Evolutionary conservation across 2,888 invertebrate species (phyloP), one percentile per base, ranked within the genome.

Genomic region (Xanthia togata): DNA sequence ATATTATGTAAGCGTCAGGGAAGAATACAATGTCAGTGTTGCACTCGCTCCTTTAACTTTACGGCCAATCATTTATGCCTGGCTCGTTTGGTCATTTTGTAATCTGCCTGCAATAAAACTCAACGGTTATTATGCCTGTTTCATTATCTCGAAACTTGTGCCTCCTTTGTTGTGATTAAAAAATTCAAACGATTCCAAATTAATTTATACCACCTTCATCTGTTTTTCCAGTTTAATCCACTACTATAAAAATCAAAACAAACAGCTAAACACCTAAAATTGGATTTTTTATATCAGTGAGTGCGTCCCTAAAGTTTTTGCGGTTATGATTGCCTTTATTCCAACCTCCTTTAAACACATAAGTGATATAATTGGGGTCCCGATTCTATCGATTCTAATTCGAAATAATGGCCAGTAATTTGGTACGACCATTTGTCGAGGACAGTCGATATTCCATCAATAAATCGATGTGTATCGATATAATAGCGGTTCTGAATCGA

Each of bases 281-380:
- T 86, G 79, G 81, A 82, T 87, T 91, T 90, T 88, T 82, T 84
- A 71, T 74, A 71, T n/a, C 68, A 81, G 83, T 87, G 86, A 89
- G 88, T 83, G 84, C 82, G 84, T 89, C 90, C 91, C 88, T 88
- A 87, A 89, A 89, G 89, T 84, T 90, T 94, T 95, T 94, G 94
- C 93, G 92, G 93, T 94, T 94, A 93, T 93, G 94, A 95, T 94
- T 94, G 81, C 81, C 88, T 86, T 83, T 78, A 94, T 93, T 94
- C 94, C 96, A 94, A 93, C 96, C 96, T 96, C 93, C 94, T 96
- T 94, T 96, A 96, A 96, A 96, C 96, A 96, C 95, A 96, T 96
- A 96, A 96, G 96, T 96, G 96, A 96, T 96, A 96, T 96, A 96
- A 96, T 96, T 96, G 93, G 93, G 96, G 96, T 95, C 92, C 92